A percentile compares a stretch with the other conserved stretches of the same genome.
Conservation (phyloP, 2,113 vertebrate genomes). For the Proterorhinus semilunaris region DNA sequence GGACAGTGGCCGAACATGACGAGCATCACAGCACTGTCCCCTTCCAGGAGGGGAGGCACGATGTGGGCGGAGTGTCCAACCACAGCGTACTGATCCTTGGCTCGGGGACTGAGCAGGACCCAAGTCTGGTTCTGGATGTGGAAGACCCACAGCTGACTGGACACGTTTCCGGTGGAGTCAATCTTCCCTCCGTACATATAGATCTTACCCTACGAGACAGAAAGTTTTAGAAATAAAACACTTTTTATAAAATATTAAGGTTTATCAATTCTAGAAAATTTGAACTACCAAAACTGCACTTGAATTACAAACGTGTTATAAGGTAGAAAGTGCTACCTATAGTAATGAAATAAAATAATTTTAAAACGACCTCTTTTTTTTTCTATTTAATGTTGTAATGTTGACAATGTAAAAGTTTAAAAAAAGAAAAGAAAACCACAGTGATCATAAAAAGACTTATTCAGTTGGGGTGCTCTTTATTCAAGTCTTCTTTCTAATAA, state of each 20-base stretch:
- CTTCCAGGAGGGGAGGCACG: conserved; percentile 70
- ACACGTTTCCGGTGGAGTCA: conserved; percentile 91
- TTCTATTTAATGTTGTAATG: too few relatives aligned
- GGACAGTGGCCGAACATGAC: conserved; percentile 96
- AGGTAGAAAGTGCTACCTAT: too few relatives aligned
- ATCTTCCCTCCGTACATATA: conserved; percentile 98
- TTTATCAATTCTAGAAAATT: too few relatives aligned
- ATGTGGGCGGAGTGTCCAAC: conserved; percentile 95
- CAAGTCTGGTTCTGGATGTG: conserved; percentile 87
- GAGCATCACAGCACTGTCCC: conserved; percentile 81
- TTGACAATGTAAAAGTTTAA: not conserved
- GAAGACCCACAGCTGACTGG: conserved; percentile 91
- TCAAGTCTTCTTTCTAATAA: not conserved
- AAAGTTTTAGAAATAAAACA: not conserved
- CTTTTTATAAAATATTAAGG: too few relatives aligned
- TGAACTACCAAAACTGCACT: too few relatives aligned
- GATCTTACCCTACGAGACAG: conserved; percentile 82
- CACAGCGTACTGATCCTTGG: conserved; percentile 92
- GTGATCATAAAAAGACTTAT: not conserved
- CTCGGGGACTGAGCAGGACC: conserved; percentile 69
- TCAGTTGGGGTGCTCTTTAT: not conserved
- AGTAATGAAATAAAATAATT: too few relatives aligned
- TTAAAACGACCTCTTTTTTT: too few relatives aligned
- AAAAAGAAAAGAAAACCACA: not conserved
- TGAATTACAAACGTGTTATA: too few relatives aligned